These are phyloP conservation scores for Drosophila suzukii DNA, from an alignment of 1,140 invertebrate genomes.

Conservation along the genomic window DNA sequence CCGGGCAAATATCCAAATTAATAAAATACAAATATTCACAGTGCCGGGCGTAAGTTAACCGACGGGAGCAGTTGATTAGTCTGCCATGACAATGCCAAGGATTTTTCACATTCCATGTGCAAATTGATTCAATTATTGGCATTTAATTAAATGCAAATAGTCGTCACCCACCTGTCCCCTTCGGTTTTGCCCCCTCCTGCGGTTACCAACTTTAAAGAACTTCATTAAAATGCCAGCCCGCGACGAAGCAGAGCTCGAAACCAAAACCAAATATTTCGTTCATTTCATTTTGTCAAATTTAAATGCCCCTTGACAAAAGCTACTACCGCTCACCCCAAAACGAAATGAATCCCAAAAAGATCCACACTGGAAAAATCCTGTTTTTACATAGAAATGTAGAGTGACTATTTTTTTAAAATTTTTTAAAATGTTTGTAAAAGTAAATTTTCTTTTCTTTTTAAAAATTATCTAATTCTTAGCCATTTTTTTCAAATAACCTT, in stretches of 20 bases:
- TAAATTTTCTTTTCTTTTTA: too few relatives aligned
- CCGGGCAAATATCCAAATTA: conserved; percentile 65
- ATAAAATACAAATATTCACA: conserved; percentile 71
- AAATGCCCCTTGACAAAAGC: conserved; percentile 72
- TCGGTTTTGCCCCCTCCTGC: neutral
- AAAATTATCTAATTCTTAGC: too few relatives aligned
- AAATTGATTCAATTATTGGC: conserved; percentile 81
- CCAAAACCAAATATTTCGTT: conserved; percentile 63
- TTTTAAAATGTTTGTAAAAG: too few relatives aligned
- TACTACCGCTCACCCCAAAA: conserved; percentile 4
- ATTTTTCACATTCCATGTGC: conserved; percentile 73
- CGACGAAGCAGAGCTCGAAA: conserved; percentile 27
- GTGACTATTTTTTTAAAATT: too few relatives aligned
- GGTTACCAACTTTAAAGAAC: conserved; percentile 46
- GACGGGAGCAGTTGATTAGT: conserved; percentile 67
- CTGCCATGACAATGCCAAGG: conserved; percentile 54
- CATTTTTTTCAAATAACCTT: too few relatives aligned
- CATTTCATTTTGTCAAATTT: conserved; percentile 77
- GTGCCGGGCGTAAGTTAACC: conserved; percentile 54
- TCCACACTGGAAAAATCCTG: neutral
- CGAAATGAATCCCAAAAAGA: conserved; percentile 9
- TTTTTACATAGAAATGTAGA: too few relatives aligned
- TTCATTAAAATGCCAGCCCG: conserved; percentile 71
- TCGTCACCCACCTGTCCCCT: conserved; percentile 21
- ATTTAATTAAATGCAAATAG: conserved; percentile 81